Base-by-base conservation (phyloP, 2,113 vertebrate genomes). In the Reinhardtius hippoglossoides region DNA sequence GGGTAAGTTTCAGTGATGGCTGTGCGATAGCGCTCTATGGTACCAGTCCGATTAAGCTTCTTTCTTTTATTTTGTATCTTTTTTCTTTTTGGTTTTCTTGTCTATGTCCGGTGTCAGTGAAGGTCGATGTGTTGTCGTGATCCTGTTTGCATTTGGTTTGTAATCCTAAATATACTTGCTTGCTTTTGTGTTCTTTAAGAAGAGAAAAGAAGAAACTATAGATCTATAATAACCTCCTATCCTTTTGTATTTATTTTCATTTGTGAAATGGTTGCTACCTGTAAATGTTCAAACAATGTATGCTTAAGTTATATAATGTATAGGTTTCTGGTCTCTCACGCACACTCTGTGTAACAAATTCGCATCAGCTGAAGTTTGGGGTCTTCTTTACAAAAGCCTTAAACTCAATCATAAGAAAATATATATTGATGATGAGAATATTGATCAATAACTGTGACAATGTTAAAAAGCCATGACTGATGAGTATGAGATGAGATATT, bases 271-370 rank as follows among this genome's bases (percentile, higher is more conserved):
- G 87, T 92, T 92, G 89, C 82, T 82, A 81, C 85, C 83, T 91
- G 88, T 92, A 92, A 92, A 89, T 92, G 90, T 92, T 82, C 46
- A 58, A 86, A 89, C 75, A 57, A 56, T 26, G 56, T 92, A 86
- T 85, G 86, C 79, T 88, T 94, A 95, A 95, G 92, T 95, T 95
- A 94, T 94, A 82, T 89, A 82, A 65, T 94, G 93, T 93, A 93
- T 85, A 92, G 83, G 88, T 86, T 91, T 89, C 71, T 46, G 54
- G 68, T 88, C 80, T 88, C 77, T 89, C 90, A 90, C 88, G 83
- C 88, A 90, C 78, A 90, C 80, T 87, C 74, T 86, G 85, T 87
- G 85, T 89, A 82, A 86, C 81, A 78, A 20, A 65, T 86, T 81
- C 76, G 76, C 73, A 83, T 89, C 86, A 84, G 76, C 87, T 71